phyloP scores from a whole-genome alignment of 2,113 vertebrate genomes.

The Myiopsitta monachus region DNA sequence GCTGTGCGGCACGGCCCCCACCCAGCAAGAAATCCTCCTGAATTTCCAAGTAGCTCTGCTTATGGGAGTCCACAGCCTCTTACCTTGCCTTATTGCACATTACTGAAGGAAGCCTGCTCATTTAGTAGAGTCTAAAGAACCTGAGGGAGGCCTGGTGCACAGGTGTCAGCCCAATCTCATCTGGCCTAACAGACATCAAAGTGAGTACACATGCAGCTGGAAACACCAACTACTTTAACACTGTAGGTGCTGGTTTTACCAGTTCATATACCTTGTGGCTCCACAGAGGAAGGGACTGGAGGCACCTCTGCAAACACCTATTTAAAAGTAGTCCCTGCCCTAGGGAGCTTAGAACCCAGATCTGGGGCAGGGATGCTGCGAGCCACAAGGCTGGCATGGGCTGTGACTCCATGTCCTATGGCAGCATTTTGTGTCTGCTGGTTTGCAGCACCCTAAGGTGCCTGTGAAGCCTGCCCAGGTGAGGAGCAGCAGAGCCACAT shows the following conservation, averaged over 20 bases:
- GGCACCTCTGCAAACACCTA: background rate
- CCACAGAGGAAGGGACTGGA: background rate
- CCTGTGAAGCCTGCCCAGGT: accelerated
- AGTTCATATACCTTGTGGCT: background rate
- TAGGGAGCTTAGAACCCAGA: background rate
- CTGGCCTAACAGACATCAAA: background rate
- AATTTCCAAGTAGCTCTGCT: background rate
- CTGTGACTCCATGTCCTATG: background rate
- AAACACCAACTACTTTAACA: background rate
- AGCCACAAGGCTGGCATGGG: background rate
- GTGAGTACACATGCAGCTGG: background rate
- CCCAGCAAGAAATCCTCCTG: background rate
- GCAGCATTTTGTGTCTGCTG: background rate
- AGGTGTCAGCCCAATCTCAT: background rate
- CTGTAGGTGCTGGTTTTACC: background rate
- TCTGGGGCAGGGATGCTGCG: background rate
- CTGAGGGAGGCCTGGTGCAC: accelerated
- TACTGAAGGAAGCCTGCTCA: background rate
- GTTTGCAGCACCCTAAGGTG: background rate
- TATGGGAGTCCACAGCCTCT: background rate
- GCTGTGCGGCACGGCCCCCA: accelerated
- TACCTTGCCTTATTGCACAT: background rate
- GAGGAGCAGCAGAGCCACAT: background rate
- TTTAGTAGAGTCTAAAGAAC: background rate
- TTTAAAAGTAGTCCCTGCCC: background rate